Evolutionary conservation across 2,113 vertebrate species (phyloP).

Genomic region (Nyctibius bracteatus): DNA sequence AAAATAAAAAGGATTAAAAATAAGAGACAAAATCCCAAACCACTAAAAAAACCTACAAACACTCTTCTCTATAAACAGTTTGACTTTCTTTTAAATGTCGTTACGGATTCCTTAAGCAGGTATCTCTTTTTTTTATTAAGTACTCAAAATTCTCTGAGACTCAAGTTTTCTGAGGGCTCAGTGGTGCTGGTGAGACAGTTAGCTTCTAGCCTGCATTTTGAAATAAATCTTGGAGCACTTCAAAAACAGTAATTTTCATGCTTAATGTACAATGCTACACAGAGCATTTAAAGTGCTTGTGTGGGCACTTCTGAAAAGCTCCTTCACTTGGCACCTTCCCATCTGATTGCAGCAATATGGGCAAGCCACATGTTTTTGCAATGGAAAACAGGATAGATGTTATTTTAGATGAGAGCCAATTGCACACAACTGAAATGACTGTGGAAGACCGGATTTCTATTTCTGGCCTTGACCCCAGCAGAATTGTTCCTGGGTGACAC

Average conservation of each 20-base stretch:
- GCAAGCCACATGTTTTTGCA: neutral
- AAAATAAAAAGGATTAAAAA: neutral
- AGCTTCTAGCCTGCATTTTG: neutral
- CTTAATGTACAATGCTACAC: neutral
- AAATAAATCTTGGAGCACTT: neutral
- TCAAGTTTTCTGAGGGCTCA: neutral
- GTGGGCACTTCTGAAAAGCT: constrained; percentile 21
- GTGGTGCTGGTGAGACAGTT: neutral
- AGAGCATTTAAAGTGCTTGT: constrained; percentile 12
- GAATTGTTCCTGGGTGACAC: neutral
- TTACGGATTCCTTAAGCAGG: neutral
- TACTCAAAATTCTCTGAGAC: neutral
- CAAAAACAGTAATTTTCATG: neutral
- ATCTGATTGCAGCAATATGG: neutral
- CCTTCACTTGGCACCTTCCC: neutral
- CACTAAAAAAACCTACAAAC: neutral
- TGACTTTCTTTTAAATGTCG: neutral
- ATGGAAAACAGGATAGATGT: neutral
- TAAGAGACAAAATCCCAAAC: neutral
- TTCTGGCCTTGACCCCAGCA: neutral
- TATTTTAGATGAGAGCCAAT: neutral
- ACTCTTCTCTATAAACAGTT: neutral
- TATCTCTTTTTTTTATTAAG: neutral
- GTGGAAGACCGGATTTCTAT: constrained; percentile 6
- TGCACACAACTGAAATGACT: neutral